phyloP scores from a whole-genome alignment of 2,888 invertebrate species.

The Diarsia mendica region DNA sequence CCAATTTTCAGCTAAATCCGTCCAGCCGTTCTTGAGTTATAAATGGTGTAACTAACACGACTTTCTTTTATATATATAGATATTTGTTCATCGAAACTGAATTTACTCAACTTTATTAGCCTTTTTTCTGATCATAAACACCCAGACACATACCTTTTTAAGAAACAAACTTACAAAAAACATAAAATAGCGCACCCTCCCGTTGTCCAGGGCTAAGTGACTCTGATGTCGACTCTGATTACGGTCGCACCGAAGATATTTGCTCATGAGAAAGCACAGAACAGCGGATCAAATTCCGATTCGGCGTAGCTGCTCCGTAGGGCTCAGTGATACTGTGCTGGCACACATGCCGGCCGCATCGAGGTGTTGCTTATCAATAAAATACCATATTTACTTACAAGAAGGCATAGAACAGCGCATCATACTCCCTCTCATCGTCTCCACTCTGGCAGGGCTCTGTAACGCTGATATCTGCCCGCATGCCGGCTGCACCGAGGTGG shows the following conservation, averaged over 20 bases:
- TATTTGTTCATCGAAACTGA: background rate
- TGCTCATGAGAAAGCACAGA: conserved; percentile 83
- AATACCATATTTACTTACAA: too few species aligned
- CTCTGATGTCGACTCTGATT: too few species aligned
- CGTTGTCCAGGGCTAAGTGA: conserved; percentile 76
- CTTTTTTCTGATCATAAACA: background rate
- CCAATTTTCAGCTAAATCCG: too few species aligned
- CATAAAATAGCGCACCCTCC: too few species aligned
- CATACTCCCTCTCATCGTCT: conserved; percentile 72
- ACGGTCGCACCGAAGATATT: too few species aligned
- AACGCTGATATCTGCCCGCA: conserved; percentile 77
- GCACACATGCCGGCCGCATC: conserved; percentile 80
- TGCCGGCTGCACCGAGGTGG: conserved; percentile 82
- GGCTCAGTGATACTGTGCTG: conserved; percentile 73
- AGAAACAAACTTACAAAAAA: too few species aligned
- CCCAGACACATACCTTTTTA: background rate
- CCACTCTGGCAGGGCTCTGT: conserved; percentile 78
- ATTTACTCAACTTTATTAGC: background rate
- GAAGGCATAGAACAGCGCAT: conserved; percentile 71
- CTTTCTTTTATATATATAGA: too few species aligned
- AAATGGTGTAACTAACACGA: too few species aligned
- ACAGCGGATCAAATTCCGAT: conserved; percentile 73
- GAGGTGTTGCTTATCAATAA: conserved; percentile 68
- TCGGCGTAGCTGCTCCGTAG: conserved; percentile 75
- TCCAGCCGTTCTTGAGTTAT: too few species aligned